Conservation (phyloP, 2,797 vertebrate species). For the Pangasius macronema region DNA sequence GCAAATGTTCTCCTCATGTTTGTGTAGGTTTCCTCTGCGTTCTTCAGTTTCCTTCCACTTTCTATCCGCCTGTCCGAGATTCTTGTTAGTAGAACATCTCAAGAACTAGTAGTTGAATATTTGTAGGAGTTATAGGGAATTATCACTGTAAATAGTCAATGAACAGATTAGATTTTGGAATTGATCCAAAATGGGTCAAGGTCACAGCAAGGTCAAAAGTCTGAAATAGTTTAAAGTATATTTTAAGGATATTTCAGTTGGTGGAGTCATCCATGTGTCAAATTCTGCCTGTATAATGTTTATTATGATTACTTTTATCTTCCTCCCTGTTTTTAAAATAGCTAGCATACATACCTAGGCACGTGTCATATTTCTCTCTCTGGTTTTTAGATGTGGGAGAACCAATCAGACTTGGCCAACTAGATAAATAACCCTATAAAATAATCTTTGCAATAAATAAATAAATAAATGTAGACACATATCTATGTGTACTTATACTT, state of each 20-base stretch:
- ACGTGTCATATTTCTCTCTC: neutral
- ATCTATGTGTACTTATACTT: neutral
- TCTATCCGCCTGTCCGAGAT: neutral
- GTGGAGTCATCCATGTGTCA: too few species aligned
- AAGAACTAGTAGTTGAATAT: neutral
- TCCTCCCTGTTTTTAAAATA: too few species aligned
- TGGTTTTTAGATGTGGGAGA: neutral
- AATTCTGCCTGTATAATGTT: too few species aligned
- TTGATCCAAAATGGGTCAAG: neutral
- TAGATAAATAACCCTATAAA: neutral
- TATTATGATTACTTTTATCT: too few species aligned
- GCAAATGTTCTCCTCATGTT: neutral
- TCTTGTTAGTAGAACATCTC: too few species aligned
- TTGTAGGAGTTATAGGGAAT: neutral
- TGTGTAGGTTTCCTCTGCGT: neutral
- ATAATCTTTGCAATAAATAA: neutral
- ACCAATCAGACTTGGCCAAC: neutral
- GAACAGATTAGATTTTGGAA: neutral
- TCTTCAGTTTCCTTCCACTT: neutral
- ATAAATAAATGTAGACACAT: too few species aligned
- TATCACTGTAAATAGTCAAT: neutral
- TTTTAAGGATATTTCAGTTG: neutral
- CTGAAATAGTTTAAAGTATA: neutral
- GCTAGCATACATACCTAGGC: too few species aligned
- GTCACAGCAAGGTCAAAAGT: neutral